phyloP scores from a whole-genome alignment of 2,113 vertebrate species.

The Strigops habroptila region DNA sequence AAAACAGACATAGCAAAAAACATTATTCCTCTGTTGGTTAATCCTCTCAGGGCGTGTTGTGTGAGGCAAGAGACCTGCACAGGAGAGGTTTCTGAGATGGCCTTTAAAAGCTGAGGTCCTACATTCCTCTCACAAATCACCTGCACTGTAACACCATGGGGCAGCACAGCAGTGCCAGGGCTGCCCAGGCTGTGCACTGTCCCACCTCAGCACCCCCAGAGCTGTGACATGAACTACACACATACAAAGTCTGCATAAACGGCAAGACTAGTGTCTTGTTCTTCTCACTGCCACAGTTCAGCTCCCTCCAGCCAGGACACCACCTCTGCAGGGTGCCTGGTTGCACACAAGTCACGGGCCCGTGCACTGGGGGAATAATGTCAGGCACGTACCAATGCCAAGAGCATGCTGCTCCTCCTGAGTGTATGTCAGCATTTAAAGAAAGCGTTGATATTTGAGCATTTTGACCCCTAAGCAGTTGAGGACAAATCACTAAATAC shows the following conservation, averaged over 20 bases:
- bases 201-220: background rate
- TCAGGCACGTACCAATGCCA: background rate
- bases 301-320: background rate
- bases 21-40: background rate
- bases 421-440: background rate
- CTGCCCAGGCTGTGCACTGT: background rate
- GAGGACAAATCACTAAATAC: background rate
- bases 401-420: background rate
- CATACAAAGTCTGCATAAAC: accelerated
- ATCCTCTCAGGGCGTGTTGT: background rate
- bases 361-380: accelerated
- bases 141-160: background rate
- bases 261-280: background rate
- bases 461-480: background rate
- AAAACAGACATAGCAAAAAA: background rate
- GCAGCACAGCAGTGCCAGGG: background rate
- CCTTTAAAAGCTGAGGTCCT: background rate
- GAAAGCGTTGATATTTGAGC: slow-evolving; percentile 22
- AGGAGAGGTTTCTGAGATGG: background rate
- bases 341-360: background rate
- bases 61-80: background rate
- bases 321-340: background rate
- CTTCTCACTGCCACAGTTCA: background rate
- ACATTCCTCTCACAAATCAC: background rate
- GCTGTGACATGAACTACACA: accelerated